phyloP scores from a whole-genome alignment of 1,140 invertebrate species.

The Octopus sinensis region DNA sequence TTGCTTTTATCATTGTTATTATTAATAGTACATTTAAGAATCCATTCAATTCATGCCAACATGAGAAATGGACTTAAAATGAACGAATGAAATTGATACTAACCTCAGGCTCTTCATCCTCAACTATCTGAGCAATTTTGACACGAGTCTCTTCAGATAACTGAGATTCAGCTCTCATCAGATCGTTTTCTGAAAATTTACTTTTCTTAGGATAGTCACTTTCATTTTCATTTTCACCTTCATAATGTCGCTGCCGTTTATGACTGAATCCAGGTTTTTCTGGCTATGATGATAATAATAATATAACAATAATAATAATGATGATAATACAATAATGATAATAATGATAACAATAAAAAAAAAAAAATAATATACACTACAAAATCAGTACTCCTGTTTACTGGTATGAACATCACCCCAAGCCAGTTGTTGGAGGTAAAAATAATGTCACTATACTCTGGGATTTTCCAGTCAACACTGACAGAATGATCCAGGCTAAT shows the following conservation, averaged over 20 bases:
- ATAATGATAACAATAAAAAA: too few relatives aligned
- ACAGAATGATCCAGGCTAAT: too few relatives aligned
- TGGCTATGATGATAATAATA: conserved; percentile 28
- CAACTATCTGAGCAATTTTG: conserved; percentile 78
- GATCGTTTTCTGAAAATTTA: conserved; percentile 34
- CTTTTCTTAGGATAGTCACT: conserved; percentile 52
- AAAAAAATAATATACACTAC: too few relatives aligned
- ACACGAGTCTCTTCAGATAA: conserved; percentile 68
- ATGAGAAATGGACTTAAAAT: neutral
- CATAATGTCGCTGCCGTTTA: conserved; percentile 55
- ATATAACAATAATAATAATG: neutral
- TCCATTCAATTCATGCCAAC: too few relatives aligned
- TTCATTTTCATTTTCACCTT: conserved; percentile 71
- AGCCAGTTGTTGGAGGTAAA: too few relatives aligned
- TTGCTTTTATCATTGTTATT: too few relatives aligned
- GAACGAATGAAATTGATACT: neutral
- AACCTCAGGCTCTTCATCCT: conserved; percentile 72
- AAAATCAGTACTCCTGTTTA: too few relatives aligned
- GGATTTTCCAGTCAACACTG: too few relatives aligned
- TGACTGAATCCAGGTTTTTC: conserved; percentile 35
- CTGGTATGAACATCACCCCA: too few relatives aligned
- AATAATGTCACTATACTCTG: too few relatives aligned
- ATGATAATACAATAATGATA: too few relatives aligned
- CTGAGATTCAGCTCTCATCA: conserved; percentile 24
- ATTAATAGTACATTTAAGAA: too few relatives aligned